Evolutionary conservation across 2,113 vertebrate species (phyloP), one percentile per base, ranked within the genome.

Genomic region (Malurus cyaneus): DNA sequence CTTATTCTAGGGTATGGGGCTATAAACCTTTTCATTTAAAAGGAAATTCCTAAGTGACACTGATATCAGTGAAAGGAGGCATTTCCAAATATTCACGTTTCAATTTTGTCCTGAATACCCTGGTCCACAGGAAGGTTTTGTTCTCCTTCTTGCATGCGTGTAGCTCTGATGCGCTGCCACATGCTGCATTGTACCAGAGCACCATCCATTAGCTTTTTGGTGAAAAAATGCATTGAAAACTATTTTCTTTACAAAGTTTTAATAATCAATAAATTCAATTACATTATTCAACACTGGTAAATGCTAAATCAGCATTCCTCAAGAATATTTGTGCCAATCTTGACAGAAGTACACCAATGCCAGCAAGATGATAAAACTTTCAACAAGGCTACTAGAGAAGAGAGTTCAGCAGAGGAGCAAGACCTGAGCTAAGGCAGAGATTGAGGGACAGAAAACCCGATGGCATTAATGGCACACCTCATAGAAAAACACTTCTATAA

Each of bases 131-230:
- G 18, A 62, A 57, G 8, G 25, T 36, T 90, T 73, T 73, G 21
- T 4, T 59, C 8, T 49, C 17, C 39, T 74, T 56, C 21, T 50
- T 62, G 14, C 15, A 39, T 0, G 0, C 36, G 32, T 34, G 42
- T 49, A 1, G 0, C 60, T 59, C 41, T 36, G 26, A 64, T 4
- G 41, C 34, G 42, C 16, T 65, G 16, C 32, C 1, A 2, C 28
- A 54, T 1, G 4, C 39, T 84, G 44, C 28, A 39, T 21, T 18
- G 39, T 5, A 26, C 25, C 12, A 47, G 41, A 49, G 46, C 5
- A 29, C 6, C 23, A 47, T 25, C 47, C 10, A 53, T 6, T 19
- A 39, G 9, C 23, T 47, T 67, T 47, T n/a, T 2, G 1, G 10
- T 5, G 10, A 69, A 89, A 92, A 73, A 46, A 39, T 1, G 14